Evolutionary conservation across 2,888 invertebrate genomes (phyloP).

Genomic region (Panopea generosa): DNA sequence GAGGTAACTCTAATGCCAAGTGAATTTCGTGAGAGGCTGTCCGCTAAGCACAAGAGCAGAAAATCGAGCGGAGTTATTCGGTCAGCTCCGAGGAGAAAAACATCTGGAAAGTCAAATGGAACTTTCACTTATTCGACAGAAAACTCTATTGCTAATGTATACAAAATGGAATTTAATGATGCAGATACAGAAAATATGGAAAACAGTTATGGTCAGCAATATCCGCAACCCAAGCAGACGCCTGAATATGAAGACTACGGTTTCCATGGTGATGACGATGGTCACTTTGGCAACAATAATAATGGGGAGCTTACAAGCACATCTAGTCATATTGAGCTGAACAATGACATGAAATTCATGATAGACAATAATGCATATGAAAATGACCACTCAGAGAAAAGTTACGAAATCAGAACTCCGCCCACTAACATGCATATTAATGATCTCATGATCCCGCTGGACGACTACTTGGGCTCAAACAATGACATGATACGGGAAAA

Average conservation of each 20-base stretch:
- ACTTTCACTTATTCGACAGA: constrained; percentile 21
- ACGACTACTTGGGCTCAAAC: constrained; percentile 55
- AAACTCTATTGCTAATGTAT: constrained; percentile 2
- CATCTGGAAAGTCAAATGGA: background rate
- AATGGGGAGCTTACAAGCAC: constrained; percentile 27
- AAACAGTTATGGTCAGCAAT: too few species aligned
- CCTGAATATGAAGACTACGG: background rate
- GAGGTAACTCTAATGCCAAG: constrained; percentile 59
- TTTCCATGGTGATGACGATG: background rate
- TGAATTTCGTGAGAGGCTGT: constrained; percentile 56
- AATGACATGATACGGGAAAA: constrained; percentile 64
- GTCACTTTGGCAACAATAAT: background rate
- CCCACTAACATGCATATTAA: constrained; percentile 56
- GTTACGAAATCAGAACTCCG: constrained; percentile 43
- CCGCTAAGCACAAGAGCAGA: constrained; percentile 42
- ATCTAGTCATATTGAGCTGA: constrained; percentile 44
- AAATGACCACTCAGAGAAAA: constrained; percentile 32
- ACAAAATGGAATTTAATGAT: background rate
- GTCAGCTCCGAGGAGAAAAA: constrained; percentile 9
- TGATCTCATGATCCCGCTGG: constrained; percentile 68
- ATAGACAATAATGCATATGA: constrained; percentile 51
- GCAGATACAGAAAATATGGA: too few species aligned
- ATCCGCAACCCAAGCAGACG: background rate
- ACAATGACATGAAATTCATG: constrained; percentile 50
- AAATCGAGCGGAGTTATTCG: constrained; percentile 38